Evolutionary conservation across 2,888 invertebrate species (phyloP).

Genomic region (Teleiodes luculella): DNA sequence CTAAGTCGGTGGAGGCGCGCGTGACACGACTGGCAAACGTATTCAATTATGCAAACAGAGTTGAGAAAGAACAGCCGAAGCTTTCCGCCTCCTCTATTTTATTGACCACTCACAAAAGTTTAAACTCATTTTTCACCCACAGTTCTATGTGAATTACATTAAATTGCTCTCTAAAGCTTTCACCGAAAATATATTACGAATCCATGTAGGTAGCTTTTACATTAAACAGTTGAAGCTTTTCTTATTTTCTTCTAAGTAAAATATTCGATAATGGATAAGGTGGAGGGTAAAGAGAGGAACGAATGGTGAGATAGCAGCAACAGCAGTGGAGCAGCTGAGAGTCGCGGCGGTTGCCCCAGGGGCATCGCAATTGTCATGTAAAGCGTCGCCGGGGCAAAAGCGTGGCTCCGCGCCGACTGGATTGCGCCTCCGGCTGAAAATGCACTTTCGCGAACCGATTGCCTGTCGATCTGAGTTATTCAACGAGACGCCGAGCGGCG

Average conservation of each 20-base stretch:
- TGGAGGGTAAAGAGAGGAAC: conserved; percentile 31
- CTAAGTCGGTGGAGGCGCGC: conserved; percentile 73
- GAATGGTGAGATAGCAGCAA: conserved; percentile 40
- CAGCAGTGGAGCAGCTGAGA: conserved; percentile 39
- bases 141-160: conserved; percentile 8
- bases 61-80: conserved; percentile 59
- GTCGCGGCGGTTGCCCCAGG: conserved; percentile 52
- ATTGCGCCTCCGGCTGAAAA: conserved; percentile 68
- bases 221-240: conserved; percentile 1
- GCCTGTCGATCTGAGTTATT: conserved; percentile 69
- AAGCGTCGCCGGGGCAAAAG: conserved; percentile 56
- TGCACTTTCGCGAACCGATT: conserved; percentile 73
- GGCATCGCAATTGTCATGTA: conserved; percentile 73
- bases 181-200: not conserved
- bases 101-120: conserved; percentile 41
- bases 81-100: conserved; percentile 37
- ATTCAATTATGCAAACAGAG: conserved; percentile 77
- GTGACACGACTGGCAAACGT: conserved; percentile 71
- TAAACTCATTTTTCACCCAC: conserved; percentile 22
- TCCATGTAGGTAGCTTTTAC: too few relatives aligned
- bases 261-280: conserved; percentile 38
- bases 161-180: conserved; percentile 32
- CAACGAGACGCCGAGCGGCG: conserved; percentile 46
- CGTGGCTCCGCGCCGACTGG: conserved; percentile 45
- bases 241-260: conserved; percentile 29